Base-by-base conservation (phyloP, 2,888 invertebrate genomes). In the Leucophora obtusa region DNA sequence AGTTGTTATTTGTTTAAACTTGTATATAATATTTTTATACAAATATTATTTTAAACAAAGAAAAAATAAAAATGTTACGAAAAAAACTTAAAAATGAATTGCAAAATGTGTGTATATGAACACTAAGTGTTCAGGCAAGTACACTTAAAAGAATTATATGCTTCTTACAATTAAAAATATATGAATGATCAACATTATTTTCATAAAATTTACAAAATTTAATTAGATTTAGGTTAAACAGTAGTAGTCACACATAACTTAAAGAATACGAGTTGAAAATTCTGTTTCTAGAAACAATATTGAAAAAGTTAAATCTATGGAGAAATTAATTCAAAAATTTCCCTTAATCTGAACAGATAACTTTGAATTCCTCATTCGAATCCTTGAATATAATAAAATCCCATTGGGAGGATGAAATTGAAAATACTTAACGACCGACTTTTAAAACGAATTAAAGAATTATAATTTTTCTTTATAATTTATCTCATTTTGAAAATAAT, bases 81-180 rank as follows among this genome's bases (percentile, higher is more conserved):
- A 28, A 50, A 47, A 28, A 63, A 50, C 28, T 62, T 50, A n/a
- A 51, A 50, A 53, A 24, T 54, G 7, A 74, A 62, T 79, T 79
- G 73, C 79, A 73, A 79, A 54, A 38, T 43, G 18, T 59, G 15
- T 66, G 59, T 38, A 21, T 17, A 56, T 62, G 70, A 77, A 81
- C 81, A 81, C 81, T 81, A 77, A 70, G 81, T 81, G 66, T 77
- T 74, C 81, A 47, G 77, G 81, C 81, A 81, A 81, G 73, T 66
- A 43, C 15, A 73, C 65, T 73, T 73, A 76, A 58, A 50, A n/a
- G 56, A 28, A 28, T 28, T 6, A 71, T 47, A 2, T 54, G 47
- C 14, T 38, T 53, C 18, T 15, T 35, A 68, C 11, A 50, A 15
- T 18, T n/a, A 60, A 33, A 54, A 5, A 65, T n/a, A 21, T 50